Evolutionary conservation across 2,113 vertebrate genomes (phyloP), one percentile per base, ranked within the genome.

Genomic region (Bubo blakistoni): DNA sequence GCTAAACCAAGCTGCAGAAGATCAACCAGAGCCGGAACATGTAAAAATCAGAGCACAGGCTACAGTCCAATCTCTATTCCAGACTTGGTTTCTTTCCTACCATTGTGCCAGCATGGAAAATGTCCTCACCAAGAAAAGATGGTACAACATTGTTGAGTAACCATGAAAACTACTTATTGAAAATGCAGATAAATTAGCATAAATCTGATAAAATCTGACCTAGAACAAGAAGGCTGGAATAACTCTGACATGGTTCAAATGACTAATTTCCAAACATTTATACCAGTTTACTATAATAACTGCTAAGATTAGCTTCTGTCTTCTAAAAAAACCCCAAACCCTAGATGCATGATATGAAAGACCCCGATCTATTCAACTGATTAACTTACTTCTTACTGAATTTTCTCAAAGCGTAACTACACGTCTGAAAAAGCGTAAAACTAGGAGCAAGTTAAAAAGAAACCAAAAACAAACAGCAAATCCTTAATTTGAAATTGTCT

Each of bases 181-280:
- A 89, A 91, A 76, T 80, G 42, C 54, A 92, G 72, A 81, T 52
- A 79, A 87, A 65, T 59, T 63, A 76, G 21, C 38, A 93, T 26
- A 86, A 79, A 82, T 88, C n/a, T 77, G 84, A 82, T 94, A 94
- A 72, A 32, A 95, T 59, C 70, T 95, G 79, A 84, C 70, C 47
- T 62, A 94, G 46, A 96, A 93, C 8, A 87, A 69, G 73, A 90
- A 90, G 71, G 63, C 4, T 95, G 88, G 92, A 96, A 85, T 90
- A 67, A 57, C 7, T 94, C 80, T 88, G 55, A 79, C 18, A 55
- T 47, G 38, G 34, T 69, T 96, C 57, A 93, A 85, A 85, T 97
- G 36, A 96, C 80, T 95, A 88, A 96, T 91, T 95, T 95, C 91
- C 78, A 94, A 94, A 94, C 40, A 17, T 66, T 54, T 77, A 80